Base-by-base conservation (phyloP, 2,113 vertebrate species). In the Trochalopteron elliotii region DNA sequence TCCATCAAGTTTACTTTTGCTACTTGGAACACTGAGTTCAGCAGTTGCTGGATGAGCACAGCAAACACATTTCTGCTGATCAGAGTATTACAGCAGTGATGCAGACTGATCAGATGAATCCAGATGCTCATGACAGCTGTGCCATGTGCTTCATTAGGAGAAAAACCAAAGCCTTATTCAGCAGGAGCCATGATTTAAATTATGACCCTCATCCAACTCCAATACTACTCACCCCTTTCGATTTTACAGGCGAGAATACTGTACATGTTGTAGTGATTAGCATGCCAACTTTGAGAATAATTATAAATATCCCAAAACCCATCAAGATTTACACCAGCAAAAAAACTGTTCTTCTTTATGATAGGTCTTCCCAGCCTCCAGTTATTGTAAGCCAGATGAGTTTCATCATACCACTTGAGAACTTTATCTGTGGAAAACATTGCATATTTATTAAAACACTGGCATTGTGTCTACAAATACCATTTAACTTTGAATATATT, bases 161-260 rank as follows among this genome's bases (percentile, higher is more conserved):
- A 35, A 67, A 83, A 88, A n/a, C 25, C 42, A 72, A 77, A 69
- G 83, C 40, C n/a, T 92, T 40, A 17, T 2, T 33, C 3, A 90
- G 27, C 37, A 72, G 28, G 33, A 86, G 61, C 11, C 8, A 89
- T 23, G 20, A 56, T 31, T 79, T 65, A 50, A 77, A 53, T 75
- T 40, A 82, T 10, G 22, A 67, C 24, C 30, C 37, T 78, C 64
- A 74, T 40, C 31, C 77, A 72, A 55, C 27, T n/a, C 21, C 17
- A 47, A 39, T 33, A 44, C 21, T 47, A 96, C 98, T 97, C 97
- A 99, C 99, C 99, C 22, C 98, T 97, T 96, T 99, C 99, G 4
- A 99, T 98, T 97, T 99, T 99, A 97, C 99, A 99, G 96, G 98
- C 97, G 16, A 99, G 98, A 77, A 99, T 98, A 76, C 98, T 98